A percentile compares a stretch with the other conserved stretches of the same genome.
Conservation (phyloP, 2,888 invertebrate genomes). For the Diloba caeruleocephala region DNA sequence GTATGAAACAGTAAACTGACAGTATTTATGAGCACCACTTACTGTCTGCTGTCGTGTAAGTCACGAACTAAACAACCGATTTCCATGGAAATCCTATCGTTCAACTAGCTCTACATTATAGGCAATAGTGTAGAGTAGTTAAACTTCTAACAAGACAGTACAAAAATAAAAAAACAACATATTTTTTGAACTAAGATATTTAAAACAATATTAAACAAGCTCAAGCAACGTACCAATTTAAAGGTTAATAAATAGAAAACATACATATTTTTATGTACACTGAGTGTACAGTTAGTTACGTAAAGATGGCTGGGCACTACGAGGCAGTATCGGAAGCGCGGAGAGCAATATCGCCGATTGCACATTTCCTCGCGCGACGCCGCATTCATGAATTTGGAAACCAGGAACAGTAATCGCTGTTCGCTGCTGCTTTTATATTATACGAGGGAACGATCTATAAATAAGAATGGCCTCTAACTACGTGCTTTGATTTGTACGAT, state of each 20-base stretch:
- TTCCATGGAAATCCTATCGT: constrained; percentile 17
- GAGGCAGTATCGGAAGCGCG: constrained; percentile 44
- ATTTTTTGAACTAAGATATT: constrained; percentile 5
- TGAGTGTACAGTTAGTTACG: constrained; percentile 21
- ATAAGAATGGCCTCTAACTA: constrained; percentile 16
- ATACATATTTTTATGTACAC: constrained; percentile 24
- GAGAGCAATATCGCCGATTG: constrained; percentile 64
- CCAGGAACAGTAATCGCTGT: constrained; percentile 40
- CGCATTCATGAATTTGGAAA: constrained; percentile 68
- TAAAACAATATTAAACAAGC: not conserved
- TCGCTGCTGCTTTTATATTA: constrained; percentile 22
- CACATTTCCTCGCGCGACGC: constrained; percentile 60
- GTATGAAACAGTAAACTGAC: constrained; percentile 10
- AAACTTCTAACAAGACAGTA: constrained; percentile 2
- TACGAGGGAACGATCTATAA: constrained; percentile 10
- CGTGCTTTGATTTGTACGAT: constrained; percentile 17
- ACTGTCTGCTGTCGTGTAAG: not conserved
- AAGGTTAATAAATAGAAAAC: constrained; percentile 25
- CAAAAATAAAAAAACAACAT: not conserved
- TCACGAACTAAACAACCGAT: constrained; percentile 13
- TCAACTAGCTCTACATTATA: not conserved
- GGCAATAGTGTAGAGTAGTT: not conserved
- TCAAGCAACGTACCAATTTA: constrained; percentile 3
- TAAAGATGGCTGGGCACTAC: constrained; percentile 8
- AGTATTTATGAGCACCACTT: constrained; percentile 15